These are phyloP conservation scores for Pediacus dermestoides DNA, from an alignment of 2,888 invertebrate species.

Conservation along the genomic window DNA sequence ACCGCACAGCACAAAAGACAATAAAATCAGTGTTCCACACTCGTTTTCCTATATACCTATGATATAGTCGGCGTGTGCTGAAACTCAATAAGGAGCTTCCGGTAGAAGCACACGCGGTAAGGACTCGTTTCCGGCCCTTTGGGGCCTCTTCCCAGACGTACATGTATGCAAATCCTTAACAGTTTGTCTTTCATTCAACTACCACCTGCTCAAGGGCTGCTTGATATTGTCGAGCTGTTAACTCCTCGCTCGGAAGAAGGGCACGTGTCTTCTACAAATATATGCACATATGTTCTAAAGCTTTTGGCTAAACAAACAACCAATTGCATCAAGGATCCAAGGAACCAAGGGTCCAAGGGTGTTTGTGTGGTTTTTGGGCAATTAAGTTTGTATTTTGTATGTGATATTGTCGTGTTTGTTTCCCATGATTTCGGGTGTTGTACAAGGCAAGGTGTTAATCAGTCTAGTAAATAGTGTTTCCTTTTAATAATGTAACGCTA, in stretches of 20 bases:
- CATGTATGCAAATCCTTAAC: slow-evolving; percentile 13
- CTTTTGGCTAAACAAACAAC: slow-evolving; percentile 11
- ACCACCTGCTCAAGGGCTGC: slow-evolving; percentile 27
- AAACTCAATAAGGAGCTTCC: slow-evolving; percentile 32
- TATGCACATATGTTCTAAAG: slow-evolving; percentile 10
- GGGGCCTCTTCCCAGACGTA: slow-evolving; percentile 10
- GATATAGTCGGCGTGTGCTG: slow-evolving; percentile 32
- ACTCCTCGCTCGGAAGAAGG: slow-evolving; percentile 12
- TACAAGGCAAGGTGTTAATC: too few species aligned
- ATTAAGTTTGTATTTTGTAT: too few species aligned
- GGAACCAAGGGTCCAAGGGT: too few species aligned
- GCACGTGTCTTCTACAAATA: slow-evolving; percentile 22
- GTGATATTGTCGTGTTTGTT: too few species aligned
- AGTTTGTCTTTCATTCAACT: slow-evolving; percentile 13
- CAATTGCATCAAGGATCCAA: too few species aligned
- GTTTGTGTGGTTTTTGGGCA: too few species aligned
- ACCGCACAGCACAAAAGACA: too few species aligned
- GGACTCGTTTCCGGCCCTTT: slow-evolving; percentile 26
- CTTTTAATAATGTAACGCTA: too few species aligned
- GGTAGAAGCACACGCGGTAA: slow-evolving; percentile 16
- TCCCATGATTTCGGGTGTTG: too few species aligned
- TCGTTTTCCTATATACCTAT: too few species aligned
- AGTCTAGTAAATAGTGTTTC: too few species aligned
- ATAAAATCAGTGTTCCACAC: too few species aligned
- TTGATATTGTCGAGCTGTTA: slow-evolving; percentile 18